phyloP scores from a whole-genome alignment of 2,797 vertebrate species.

The Falco peregrinus region DNA sequence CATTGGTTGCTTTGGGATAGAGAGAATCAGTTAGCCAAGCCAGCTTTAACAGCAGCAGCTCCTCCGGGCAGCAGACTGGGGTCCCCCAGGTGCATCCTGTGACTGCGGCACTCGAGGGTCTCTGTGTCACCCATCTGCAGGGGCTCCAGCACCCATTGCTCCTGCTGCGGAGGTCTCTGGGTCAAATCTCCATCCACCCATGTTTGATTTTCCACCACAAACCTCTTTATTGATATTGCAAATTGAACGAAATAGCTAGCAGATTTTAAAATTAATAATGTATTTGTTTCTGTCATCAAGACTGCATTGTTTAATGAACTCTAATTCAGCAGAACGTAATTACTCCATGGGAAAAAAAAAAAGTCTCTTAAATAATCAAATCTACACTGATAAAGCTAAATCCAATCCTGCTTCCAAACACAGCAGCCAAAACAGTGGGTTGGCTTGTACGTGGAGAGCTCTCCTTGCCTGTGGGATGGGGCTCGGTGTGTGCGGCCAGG shows the following conservation, averaged over 20 bases:
- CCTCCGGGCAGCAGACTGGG: fast-evolving
- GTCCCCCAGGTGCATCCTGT: fast-evolving
- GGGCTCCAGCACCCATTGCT: neutral
- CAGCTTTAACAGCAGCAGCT: fast-evolving
- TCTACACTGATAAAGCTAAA: constrained; percentile 82
- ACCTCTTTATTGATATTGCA: neutral
- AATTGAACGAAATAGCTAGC: constrained; percentile 44
- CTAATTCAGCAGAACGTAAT: constrained; percentile 82
- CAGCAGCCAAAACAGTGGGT: neutral
- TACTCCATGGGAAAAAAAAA: constrained; percentile 66
- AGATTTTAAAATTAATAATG: constrained; percentile 58
- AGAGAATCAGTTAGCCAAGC: neutral
- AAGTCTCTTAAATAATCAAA: constrained; percentile 81
- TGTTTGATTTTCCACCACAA: neutral
- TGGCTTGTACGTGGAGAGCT: neutral
- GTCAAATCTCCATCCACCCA: fast-evolving
- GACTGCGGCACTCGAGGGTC: neutral
- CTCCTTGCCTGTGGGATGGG: neutral
- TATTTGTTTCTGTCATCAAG: constrained; percentile 73
- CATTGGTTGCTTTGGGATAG: neutral
- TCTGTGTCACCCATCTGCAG: fast-evolving
- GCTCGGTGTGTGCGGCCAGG: neutral
- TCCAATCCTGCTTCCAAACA: constrained; percentile 70
- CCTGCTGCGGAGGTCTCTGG: fast-evolving
- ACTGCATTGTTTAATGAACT: constrained; percentile 79